Conservation (phyloP, 1,140 invertebrate species). For the Drosophila lowei region DNA sequence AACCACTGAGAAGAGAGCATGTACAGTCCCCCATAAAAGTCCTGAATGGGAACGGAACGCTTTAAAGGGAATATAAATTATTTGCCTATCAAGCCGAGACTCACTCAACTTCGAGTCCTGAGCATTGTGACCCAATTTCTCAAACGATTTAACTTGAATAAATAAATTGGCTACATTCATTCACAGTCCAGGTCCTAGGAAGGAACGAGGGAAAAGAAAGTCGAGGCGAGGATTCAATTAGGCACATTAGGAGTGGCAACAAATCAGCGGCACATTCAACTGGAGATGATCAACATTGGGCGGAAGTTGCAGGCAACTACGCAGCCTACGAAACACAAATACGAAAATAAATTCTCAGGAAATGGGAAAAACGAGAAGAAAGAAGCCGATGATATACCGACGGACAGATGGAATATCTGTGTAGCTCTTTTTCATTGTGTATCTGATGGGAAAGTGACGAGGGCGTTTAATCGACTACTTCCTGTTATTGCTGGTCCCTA, state of each 20-base stretch:
- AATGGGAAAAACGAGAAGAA: slow-evolving; percentile 8
- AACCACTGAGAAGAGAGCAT: too few species aligned
- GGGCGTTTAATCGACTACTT: slow-evolving; percentile 62
- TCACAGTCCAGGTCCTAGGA: not conserved
- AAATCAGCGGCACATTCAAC: slow-evolving; percentile 53
- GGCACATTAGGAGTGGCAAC: slow-evolving; percentile 34
- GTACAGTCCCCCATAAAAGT: not conserved
- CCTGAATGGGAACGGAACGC: too few species aligned
- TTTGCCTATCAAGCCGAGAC: slow-evolving; percentile 27
- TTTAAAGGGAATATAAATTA: slow-evolving; percentile 33
- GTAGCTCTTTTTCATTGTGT: slow-evolving; percentile 40
- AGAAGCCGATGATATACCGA: slow-evolving; percentile 39
- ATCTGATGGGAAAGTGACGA: slow-evolving; percentile 14
- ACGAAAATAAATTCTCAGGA: slow-evolving; percentile 19
- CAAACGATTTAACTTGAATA: slow-evolving; percentile 55
- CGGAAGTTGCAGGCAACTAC: slow-evolving; percentile 36
- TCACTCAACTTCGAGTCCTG: not conserved
- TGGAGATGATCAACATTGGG: slow-evolving; percentile 42
- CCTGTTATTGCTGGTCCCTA: slow-evolving; percentile 44
- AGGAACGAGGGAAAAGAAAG: slow-evolving; percentile 9
- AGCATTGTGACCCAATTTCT: slow-evolving; percentile 49
- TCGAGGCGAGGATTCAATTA: slow-evolving; percentile 60
- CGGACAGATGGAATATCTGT: slow-evolving; percentile 22
- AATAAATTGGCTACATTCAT: slow-evolving; percentile 57
- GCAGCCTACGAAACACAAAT: slow-evolving; percentile 14